Conservation (phyloP, 2,797 vertebrate genomes). For the Rallus crepitans region DNA sequence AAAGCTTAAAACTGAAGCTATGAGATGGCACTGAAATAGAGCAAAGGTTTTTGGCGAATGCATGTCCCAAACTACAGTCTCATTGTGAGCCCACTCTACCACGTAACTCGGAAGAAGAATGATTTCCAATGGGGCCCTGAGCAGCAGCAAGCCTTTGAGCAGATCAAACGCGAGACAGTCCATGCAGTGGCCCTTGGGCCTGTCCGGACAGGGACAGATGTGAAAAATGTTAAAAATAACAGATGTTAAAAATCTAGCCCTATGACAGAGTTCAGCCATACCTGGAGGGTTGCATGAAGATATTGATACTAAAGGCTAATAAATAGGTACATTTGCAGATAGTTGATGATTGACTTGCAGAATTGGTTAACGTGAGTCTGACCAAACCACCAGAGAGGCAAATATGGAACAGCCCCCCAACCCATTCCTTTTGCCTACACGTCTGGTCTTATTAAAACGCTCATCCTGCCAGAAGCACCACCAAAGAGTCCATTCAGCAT, state of each 20-base stretch:
- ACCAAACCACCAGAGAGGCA: neutral
- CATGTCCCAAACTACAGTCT: too few relatives aligned
- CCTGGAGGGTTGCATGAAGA: neutral
- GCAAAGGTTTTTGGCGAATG: too few relatives aligned
- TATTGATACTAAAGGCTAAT: neutral
- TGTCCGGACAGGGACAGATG: too few relatives aligned
- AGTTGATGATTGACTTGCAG: accelerated
- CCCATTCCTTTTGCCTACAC: neutral
- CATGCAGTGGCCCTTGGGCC: too few relatives aligned
- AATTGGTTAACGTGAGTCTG: neutral
- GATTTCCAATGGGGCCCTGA: too few relatives aligned
- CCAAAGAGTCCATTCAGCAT: neutral
- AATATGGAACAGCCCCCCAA: neutral
- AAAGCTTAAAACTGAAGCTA: neutral
- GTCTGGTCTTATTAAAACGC: neutral
- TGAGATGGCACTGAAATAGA: neutral
- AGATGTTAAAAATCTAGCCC: neutral
- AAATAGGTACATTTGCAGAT: neutral
- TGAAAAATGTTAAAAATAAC: too few relatives aligned
- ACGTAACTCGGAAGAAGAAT: too few relatives aligned
- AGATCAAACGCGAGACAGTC: too few relatives aligned
- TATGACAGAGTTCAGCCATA: neutral
- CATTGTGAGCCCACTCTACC: too few relatives aligned
- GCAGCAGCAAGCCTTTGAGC: too few relatives aligned
- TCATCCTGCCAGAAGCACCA: neutral